phyloP scores from a whole-genome alignment of 1,140 invertebrate species.

The Drosophila kanapiae region DNA sequence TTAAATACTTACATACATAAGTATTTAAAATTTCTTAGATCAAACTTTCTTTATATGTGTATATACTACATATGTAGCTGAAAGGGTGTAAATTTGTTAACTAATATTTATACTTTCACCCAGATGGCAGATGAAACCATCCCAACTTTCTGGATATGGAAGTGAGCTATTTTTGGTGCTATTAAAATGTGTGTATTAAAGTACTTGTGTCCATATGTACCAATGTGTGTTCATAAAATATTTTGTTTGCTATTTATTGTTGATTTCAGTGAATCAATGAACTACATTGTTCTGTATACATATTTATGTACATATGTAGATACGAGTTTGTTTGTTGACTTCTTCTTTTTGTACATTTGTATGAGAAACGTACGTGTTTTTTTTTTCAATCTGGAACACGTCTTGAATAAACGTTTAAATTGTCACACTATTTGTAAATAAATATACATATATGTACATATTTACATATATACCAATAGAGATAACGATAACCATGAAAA shows the following conservation, averaged over 20 bases:
- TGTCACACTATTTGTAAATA: background rate
- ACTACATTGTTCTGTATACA: slow-evolving; percentile 9
- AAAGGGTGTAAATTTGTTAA: too few relatives aligned
- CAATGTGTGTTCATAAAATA: background rate
- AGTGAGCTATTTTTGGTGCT: background rate
- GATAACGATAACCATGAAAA: too few relatives aligned
- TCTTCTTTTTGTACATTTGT: background rate
- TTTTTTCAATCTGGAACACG: background rate
- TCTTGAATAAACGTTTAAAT: background rate
- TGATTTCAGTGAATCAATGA: slow-evolving; percentile 1
- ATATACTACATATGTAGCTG: too few relatives aligned
- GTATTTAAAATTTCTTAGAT: too few relatives aligned
- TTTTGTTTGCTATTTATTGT: background rate
- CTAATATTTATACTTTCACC: too few relatives aligned
- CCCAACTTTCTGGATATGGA: too few relatives aligned
- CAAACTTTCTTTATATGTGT: too few relatives aligned
- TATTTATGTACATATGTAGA: background rate
- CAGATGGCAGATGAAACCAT: too few relatives aligned
- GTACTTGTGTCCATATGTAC: too few relatives aligned
- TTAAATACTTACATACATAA: too few relatives aligned
- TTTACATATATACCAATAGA: too few relatives aligned
- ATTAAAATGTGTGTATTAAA: background rate
- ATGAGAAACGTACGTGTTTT: background rate
- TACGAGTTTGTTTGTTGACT: background rate
- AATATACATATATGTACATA: background rate